Percentiles rank a stretch among this genome's conserved stretches.
Conservation (phyloP, 2,888 invertebrate genomes). For the Tridacna crocea region DNA sequence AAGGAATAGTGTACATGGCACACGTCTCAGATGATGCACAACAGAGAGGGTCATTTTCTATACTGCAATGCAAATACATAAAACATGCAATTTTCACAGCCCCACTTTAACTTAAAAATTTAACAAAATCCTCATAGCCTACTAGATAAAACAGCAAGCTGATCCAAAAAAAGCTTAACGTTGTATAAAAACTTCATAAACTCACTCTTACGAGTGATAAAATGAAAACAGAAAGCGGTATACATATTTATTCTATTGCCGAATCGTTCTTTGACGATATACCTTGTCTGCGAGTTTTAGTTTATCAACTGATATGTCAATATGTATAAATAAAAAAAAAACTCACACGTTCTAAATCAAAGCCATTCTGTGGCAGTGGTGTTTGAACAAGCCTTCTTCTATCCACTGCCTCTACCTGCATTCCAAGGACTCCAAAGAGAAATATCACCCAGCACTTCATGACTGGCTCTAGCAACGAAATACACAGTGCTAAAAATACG, state of each 20-base stretch:
- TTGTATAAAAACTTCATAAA: too few relatives aligned
- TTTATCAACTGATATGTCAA: too few relatives aligned
- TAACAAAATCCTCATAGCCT: neutral
- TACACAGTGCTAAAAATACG: neutral
- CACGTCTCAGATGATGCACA: too few relatives aligned
- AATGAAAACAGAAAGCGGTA: neutral
- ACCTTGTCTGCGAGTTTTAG: neutral
- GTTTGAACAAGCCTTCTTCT: neutral
- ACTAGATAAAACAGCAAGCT: neutral
- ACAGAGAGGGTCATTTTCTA: too few relatives aligned
- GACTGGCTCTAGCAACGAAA: neutral
- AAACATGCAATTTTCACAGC: too few relatives aligned
- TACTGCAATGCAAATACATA: too few relatives aligned
- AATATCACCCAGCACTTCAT: neutral
- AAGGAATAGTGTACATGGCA: too few relatives aligned
- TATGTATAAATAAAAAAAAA: neutral
- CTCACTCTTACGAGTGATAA: neutral
- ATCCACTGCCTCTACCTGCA: neutral
- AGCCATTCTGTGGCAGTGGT: neutral
- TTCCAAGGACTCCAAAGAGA: neutral
- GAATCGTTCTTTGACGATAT: neutral
- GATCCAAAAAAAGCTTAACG: too few relatives aligned
- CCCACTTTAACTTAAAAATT: neutral
- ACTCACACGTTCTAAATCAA: neutral
- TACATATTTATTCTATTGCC: neutral